Percentiles rank a stretch among this genome's conserved stretches.
Evolutionary conservation across 2,797 vertebrate species (phyloP).

Genomic region (Kryptopterus vitreolus): DNA sequence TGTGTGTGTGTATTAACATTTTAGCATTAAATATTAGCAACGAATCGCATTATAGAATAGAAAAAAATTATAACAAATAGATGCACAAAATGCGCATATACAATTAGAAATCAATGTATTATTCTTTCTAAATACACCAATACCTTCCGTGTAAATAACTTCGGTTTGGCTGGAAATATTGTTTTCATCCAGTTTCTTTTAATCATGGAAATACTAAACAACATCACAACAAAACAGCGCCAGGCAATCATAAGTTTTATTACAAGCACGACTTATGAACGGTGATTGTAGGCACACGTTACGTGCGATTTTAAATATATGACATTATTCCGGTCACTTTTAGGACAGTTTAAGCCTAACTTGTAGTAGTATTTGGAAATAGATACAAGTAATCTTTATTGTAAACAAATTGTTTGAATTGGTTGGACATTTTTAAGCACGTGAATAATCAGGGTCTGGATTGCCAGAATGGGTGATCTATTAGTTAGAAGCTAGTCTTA

Average conservation of each 20-base stretch:
- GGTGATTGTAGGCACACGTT: neutral
- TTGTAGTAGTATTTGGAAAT: neutral
- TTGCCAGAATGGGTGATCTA: too few relatives aligned
- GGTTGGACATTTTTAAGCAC: neutral
- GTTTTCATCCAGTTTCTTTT: too few relatives aligned
- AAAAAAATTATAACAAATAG: too few relatives aligned
- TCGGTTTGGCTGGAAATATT: neutral
- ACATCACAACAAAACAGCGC: neutral
- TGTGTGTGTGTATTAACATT: neutral
- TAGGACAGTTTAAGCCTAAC: neutral
- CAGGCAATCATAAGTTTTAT: neutral
- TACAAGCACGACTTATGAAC: neutral
- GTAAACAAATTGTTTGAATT: neutral
- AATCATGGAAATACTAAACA: neutral
- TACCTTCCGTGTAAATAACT: neutral
- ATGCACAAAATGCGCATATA: neutral
- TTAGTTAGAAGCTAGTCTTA: neutral
- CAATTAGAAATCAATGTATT: neutral
- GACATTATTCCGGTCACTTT: neutral
- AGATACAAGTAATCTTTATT: neutral
- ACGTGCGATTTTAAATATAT: neutral
- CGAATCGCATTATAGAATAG: neutral
- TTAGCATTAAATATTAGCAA: neutral
- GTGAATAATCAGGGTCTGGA: neutral
- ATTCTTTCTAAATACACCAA: neutral